phyloP scores from a whole-genome alignment of 1,140 invertebrate species.

The Cherax destructor region DNA sequence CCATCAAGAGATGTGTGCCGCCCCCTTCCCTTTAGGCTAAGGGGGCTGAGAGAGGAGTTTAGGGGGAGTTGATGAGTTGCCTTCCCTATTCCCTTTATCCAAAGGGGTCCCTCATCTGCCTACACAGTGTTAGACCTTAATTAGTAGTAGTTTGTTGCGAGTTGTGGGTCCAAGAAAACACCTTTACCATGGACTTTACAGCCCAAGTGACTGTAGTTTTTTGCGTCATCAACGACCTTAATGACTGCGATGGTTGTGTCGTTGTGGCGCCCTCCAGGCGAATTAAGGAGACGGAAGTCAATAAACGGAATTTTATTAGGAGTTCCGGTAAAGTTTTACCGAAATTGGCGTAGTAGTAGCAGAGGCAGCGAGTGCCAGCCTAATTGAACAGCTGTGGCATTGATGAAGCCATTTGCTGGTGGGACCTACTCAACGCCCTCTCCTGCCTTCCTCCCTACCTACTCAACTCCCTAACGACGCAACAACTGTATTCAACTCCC shows the following conservation, averaged over 20 bases:
- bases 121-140: background rate
- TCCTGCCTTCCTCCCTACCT: background rate
- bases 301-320: slow-evolving; percentile 6
- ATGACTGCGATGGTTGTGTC: background rate
- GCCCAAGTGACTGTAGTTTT: background rate
- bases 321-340: slow-evolving; percentile 5
- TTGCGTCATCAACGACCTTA: background rate
- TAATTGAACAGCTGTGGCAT: background rate
- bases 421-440: background rate
- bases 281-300: slow-evolving; percentile 8
- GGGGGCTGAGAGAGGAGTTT: background rate
- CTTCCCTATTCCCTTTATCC: background rate
- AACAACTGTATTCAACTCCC: background rate
- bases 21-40: background rate
- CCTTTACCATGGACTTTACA: background rate
- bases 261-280: background rate
- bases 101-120: background rate
- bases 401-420: background rate
- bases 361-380: background rate
- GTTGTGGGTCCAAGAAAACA: background rate
- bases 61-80: background rate
- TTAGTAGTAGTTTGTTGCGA: background rate
- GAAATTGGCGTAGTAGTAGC: background rate
- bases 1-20: background rate
- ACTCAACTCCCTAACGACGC: too few species aligned